Evolutionary conservation across 2,888 invertebrate species (phyloP).

Genomic region (Cataglyphis livida): DNA sequence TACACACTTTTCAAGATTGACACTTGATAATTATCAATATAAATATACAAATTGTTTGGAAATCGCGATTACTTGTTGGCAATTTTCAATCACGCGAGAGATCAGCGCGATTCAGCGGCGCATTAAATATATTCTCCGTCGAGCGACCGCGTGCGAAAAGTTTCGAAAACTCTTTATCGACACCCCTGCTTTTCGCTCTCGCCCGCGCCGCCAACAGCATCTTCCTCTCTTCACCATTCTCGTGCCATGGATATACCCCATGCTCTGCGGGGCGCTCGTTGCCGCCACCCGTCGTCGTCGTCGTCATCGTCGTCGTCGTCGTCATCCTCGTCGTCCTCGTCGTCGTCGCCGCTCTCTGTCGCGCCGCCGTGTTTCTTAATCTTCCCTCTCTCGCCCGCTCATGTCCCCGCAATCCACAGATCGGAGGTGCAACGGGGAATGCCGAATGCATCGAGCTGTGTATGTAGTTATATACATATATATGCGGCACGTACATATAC

Average conservation of each 20-base stretch:
- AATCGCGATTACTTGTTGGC: background rate
- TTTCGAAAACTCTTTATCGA: constrained; percentile 73
- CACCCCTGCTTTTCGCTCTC: constrained; percentile 69
- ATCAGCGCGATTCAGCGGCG: background rate
- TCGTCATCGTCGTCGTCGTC: constrained; percentile 9
- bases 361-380: constrained; percentile 31
- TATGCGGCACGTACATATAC: background rate
- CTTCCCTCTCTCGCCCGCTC: constrained; percentile 54
- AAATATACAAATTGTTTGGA: background rate
- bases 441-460: constrained; percentile 41
- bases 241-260: constrained; percentile 54
- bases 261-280: constrained; percentile 16
- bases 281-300: constrained; percentile 8
- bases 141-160: constrained; percentile 18
- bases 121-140: constrained; percentile 9
- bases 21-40: background rate
- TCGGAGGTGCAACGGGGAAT: constrained; percentile 18
- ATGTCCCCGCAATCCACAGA: constrained; percentile 18
- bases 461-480: background rate
- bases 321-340: background rate
- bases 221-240: constrained; percentile 56
- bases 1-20: background rate
- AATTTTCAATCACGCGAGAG: constrained; percentile 1
- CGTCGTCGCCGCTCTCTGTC: constrained; percentile 22
- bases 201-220: constrained; percentile 51